A percentile compares a stretch with the other conserved stretches of the same genome.
These are phyloP conservation scores for Plebejus argus DNA, from an alignment of 2,888 invertebrate genomes.

Conservation along the genomic window DNA sequence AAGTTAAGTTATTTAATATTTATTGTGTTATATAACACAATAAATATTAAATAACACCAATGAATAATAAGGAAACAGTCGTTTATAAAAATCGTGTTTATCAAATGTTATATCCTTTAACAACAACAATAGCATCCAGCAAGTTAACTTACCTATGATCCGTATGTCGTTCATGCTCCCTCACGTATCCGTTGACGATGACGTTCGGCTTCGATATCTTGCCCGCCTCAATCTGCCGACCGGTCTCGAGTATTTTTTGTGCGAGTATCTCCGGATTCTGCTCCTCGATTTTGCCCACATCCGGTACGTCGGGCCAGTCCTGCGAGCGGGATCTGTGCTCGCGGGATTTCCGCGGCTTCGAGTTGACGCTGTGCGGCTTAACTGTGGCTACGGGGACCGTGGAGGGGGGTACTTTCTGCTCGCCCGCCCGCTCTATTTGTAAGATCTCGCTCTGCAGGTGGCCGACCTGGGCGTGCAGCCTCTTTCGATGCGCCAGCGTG, in stretches of 20 bases:
- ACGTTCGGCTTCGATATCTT: constrained; percentile 79
- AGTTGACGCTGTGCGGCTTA: constrained; percentile 69
- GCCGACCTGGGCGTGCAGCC: constrained; percentile 89
- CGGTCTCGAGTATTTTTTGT: constrained; percentile 94
- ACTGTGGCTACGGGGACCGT: constrained; percentile 68
- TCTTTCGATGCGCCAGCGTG: constrained; percentile 90
- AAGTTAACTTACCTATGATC: constrained; percentile 49
- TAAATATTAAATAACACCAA: not conserved
- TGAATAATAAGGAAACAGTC: not conserved
- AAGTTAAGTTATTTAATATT: too few species aligned
- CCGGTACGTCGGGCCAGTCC: constrained; percentile 95
- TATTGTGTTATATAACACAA: not conserved
- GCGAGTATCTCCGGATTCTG: constrained; percentile 95
- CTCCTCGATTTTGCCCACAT: constrained; percentile 94
- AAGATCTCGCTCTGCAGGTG: constrained; percentile 89
- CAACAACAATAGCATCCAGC: too few species aligned
- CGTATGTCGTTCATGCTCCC: constrained; percentile 58
- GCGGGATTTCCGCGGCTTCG: constrained; percentile 76
- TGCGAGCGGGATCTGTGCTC: constrained; percentile 91
- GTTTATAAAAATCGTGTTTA: too few species aligned
- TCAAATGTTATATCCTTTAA: too few species aligned
- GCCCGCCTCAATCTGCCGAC: constrained; percentile 93
- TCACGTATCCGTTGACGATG: constrained; percentile 66
- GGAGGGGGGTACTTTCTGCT: constrained; percentile 77
- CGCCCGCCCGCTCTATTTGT: constrained; percentile 86